Conservation (phyloP, 1,140 invertebrate genomes). For the Phymastichus coffea region DNA sequence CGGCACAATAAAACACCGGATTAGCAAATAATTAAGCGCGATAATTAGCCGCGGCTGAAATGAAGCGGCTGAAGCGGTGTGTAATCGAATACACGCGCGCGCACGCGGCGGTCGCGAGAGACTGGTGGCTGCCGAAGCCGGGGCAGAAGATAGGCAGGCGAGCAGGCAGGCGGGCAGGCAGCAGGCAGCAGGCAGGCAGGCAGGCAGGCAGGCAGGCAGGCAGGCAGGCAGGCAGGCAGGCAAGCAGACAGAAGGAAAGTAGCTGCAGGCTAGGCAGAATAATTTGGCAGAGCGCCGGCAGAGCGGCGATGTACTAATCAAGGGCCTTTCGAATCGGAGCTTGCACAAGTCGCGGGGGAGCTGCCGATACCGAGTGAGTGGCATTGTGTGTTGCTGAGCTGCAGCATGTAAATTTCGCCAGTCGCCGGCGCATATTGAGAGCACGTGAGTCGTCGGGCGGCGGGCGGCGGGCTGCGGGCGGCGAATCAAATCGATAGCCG, state of each 20-base stretch:
- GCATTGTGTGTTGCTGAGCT: too few relatives aligned
- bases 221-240: too few relatives aligned
- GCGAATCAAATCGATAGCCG: slow-evolving; percentile 59
- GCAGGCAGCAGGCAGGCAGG: slow-evolving; percentile 26
- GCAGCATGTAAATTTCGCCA: slow-evolving; percentile 55
- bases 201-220: background rate
- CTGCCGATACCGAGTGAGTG: too few relatives aligned
- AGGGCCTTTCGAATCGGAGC: slow-evolving; percentile 40
- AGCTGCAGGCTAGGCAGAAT: slow-evolving; percentile 8
- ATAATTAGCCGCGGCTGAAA: slow-evolving; percentile 15
- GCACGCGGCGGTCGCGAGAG: slow-evolving; percentile 31
- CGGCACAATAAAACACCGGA: background rate
- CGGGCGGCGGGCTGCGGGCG: slow-evolving; percentile 47
- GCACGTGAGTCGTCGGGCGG: slow-evolving; percentile 38
- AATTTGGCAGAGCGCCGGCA: background rate
- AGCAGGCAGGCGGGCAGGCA: too few relatives aligned
- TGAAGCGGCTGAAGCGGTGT: slow-evolving; percentile 27
- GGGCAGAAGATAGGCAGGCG: too few relatives aligned
- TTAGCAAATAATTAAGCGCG: slow-evolving; percentile 21
- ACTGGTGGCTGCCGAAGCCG: slow-evolving; percentile 12
- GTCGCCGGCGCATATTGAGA: background rate
- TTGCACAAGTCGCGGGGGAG: too few relatives aligned
- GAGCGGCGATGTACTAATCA: slow-evolving; percentile 50
- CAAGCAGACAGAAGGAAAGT: background rate
- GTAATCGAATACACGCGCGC: too few relatives aligned